Conservation (phyloP, 2,888 invertebrate species). For the Aethes cnicana region DNA sequence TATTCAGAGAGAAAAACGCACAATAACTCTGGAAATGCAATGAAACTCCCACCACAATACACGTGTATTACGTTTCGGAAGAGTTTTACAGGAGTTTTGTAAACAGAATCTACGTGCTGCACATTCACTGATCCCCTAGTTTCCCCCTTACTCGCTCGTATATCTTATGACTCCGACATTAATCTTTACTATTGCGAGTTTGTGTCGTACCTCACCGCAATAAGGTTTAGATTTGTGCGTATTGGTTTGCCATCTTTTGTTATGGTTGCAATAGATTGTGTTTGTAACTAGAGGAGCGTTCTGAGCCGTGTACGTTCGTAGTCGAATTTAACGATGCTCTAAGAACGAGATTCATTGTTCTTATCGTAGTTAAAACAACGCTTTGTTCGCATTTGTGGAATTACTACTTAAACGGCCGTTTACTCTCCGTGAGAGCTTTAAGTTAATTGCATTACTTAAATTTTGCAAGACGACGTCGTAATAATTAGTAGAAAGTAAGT, state of each 20-base stretch:
- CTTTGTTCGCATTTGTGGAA: constrained; percentile 26
- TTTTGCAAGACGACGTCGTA: constrained; percentile 12
- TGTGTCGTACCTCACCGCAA: not conserved
- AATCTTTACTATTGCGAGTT: not conserved
- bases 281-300: constrained; percentile 22
- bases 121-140: constrained; percentile 41
- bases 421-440: constrained; percentile 25
- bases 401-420: constrained; percentile 25
- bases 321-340: constrained; percentile 29
- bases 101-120: constrained; percentile 36
- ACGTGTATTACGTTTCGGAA: not conserved
- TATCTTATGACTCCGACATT: constrained; percentile 29
- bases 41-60: not conserved
- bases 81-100: constrained; percentile 15
- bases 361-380: constrained; percentile 13
- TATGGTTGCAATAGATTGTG: constrained; percentile 27
- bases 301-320: constrained; percentile 10
- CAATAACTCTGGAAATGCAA: constrained; percentile 12
- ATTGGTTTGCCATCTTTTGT: constrained; percentile 15
- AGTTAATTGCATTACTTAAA: constrained; percentile 25
- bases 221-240: constrained; percentile 9
- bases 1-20: constrained; percentile 13
- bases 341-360: constrained; percentile 24
- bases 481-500: not conserved
- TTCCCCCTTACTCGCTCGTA: constrained; percentile 19